Conservation (phyloP, 53 echinoderm and acorn worm genomes). For the Hippasteria phrygiana region DNA sequence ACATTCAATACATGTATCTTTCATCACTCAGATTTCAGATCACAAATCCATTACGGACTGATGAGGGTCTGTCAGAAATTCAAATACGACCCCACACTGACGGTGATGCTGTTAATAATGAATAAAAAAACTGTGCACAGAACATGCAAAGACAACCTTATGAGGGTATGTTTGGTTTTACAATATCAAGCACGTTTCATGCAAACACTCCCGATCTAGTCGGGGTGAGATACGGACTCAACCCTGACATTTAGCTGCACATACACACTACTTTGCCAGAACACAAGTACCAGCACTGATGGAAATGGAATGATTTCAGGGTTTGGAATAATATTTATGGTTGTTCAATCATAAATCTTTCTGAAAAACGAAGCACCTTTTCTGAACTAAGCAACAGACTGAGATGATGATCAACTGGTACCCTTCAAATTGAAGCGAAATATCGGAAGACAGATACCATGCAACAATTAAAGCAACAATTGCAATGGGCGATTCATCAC, state of each 20-base stretch:
- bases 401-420: neutral
- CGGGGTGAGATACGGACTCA: neutral
- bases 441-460: neutral
- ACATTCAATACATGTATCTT: no score
- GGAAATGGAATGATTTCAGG: neutral
- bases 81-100: no score
- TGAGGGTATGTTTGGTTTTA: neutral
- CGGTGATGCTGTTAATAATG: no score
- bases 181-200: neutral
- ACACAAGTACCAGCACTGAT: neutral
- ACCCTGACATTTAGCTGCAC: neutral
- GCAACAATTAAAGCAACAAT: no score
- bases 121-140: no score
- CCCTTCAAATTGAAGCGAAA: neutral
- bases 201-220: neutral
- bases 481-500: no score
- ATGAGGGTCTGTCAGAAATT: no score
- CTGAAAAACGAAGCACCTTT: neutral
- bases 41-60: no score
- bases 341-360: neutral
- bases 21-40: no score
- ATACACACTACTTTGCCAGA: neutral
- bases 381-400: neutral
- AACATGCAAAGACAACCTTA: no score
- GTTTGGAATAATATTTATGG: neutral